Base-by-base conservation (phyloP, 2,113 vertebrate species). In the Prunella fulvescens region DNA sequence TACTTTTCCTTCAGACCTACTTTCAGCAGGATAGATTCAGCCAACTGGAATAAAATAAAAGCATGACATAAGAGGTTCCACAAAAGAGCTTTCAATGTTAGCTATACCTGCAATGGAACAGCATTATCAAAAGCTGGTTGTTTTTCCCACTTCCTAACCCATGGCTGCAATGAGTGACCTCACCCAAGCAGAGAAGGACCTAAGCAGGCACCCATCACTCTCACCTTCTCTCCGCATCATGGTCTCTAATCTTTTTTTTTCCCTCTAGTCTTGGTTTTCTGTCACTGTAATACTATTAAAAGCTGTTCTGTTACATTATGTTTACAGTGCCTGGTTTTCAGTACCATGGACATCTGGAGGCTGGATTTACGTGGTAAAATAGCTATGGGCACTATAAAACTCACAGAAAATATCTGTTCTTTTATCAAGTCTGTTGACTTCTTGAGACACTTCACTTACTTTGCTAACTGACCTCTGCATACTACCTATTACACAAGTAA, bases 1-100 rank as follows among this genome's bases (percentile, higher is more conserved):
- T 77, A 53, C 56, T 89, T 31, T 79, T 95, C 58, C 50, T 84
- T 95, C 73, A 95, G n/a, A 81, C 87, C 35, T 95, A 67, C 39
- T 93, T 95, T 70, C 54, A 85, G 37, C 57, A 76, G 42, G 57
- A 85, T 42, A 85, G 58, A 87, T 53, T 54, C 33, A 92, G 73
- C 45, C 74, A 91, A 76, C 70, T 66, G 35, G 76, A 92, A 76
- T 57, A 45, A 89, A 93, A 86, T 76, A 78, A 78, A 87, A 92
- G 37, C 25, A 60, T 14, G 25, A 58, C 26, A 28, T 29, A 56
- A 54, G 24, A 81, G 18, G 42, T 65, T 76, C 28, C 40, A 44
- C 0, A 0, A 60, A 79, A 85, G 26, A 87, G 20, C 7, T 66
- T 88, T 92, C 66, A 44, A 0, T 40, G 24, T 74, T 72, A 71